Evolutionary conservation across 64 coral and sea anemone species (phyloP), one percentile per base, ranked within the genome.

Genomic region (Pocillopora damicornis): DNA sequence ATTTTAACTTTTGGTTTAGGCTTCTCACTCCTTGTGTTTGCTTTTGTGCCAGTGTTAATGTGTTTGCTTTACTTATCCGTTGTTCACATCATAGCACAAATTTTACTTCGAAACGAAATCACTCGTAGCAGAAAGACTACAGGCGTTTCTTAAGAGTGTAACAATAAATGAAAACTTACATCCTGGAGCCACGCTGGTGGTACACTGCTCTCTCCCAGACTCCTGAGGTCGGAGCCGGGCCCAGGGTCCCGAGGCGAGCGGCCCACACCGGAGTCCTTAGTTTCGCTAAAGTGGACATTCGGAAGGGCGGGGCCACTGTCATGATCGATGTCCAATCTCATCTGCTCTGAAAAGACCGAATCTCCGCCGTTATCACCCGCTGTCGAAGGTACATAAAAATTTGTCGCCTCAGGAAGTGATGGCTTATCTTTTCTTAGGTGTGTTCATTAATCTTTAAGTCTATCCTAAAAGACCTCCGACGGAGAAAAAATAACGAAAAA

Each of bases 161-260:
- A 25, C 13, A 62, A 15, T 17, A 62, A 60, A 75, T 15, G 9
- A 10, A 5, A 35, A 79, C 91, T 92, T 84, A 97, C 94, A 69
- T 97, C 82, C 63, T 93, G 94, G 17, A 97, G 85, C 94, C 94
- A 97, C n/a, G 88, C 86, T 20, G 94, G 91, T 0, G 88, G 78
- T 20, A 84, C 22, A 75, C 91, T 93, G 37, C 82, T 81, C 11
- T 96, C 94, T 30, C 61, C 83, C 37, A 93, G 88, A 79, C 86
- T 90, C 63, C 72, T 90, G 9, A 74, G 79, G 38, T 45, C 81
- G 8, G 81, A 84, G 20, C 62, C 87, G 45, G 79, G 62, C 25
- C 76, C 73, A 13, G 94, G 94, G 16, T 91, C 89, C 17, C 94
- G 94, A 13, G 94, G 94, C 18, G 94, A 97, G 10, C 88, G 94